A percentile compares a stretch with the other conserved stretches of the same genome.
phyloP scores from a whole-genome alignment of 2,797 vertebrate species.

The Gallinago stenura region DNA sequence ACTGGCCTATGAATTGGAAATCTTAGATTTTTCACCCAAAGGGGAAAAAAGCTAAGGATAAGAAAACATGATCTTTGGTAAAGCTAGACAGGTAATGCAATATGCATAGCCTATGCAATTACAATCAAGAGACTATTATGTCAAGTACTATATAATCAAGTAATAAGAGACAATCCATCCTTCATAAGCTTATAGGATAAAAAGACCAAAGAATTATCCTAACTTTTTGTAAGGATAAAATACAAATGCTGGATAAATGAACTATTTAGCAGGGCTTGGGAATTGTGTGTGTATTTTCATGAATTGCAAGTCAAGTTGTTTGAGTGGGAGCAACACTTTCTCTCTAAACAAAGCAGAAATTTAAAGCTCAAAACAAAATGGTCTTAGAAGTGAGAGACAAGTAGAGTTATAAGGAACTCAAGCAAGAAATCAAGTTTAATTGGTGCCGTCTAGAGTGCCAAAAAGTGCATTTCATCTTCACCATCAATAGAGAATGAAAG shows the following conservation, averaged over 20 bases:
- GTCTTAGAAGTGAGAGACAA: constrained; percentile 38
- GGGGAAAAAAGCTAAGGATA: not conserved
- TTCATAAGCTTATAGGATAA: not conserved
- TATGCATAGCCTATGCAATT: not conserved
- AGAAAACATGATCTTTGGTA: not conserved
- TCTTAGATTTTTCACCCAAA: not conserved
- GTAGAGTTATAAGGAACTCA: not conserved
- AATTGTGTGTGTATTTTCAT: not conserved
- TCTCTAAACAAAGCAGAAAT: constrained; percentile 21
- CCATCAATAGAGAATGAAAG: constrained; percentile 34
- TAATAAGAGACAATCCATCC: constrained; percentile 8
- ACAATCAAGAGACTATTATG: constrained; percentile 27
- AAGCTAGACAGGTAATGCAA: constrained; percentile 12
- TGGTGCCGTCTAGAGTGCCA: constrained; percentile 3
- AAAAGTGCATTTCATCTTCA: constrained; percentile 47
- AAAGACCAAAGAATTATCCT: not conserved
- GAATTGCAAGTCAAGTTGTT: not conserved
- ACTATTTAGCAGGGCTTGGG: not conserved
- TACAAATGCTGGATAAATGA: not conserved
- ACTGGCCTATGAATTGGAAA: not conserved
- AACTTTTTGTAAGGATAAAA: not conserved
- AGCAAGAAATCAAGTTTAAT: constrained; percentile 57
- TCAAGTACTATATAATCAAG: constrained; percentile 5
- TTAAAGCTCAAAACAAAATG: not conserved
- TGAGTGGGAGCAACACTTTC: not conserved